Conservation (phyloP, 2,888 invertebrate genomes). For the Archaeoteleia sp. region DNA sequence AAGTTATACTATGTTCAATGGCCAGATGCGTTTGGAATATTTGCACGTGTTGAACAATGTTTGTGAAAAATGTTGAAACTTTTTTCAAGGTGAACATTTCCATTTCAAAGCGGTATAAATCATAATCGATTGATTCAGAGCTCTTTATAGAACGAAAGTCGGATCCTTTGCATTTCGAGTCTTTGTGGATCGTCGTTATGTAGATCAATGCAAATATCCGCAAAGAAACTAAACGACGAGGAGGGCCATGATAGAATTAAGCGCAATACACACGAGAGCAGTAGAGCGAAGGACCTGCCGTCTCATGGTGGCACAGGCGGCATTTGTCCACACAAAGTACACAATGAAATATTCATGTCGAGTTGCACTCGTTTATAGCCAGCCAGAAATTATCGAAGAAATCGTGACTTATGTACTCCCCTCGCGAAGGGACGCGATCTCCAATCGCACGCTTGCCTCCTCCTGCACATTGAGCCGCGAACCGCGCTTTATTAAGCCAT, state of each 20-base stretch:
- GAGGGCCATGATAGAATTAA: slow-evolving; percentile 40
- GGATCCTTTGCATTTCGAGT: slow-evolving; percentile 14
- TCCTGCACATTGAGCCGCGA: slow-evolving; percentile 38
- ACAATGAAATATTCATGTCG: slow-evolving; percentile 66
- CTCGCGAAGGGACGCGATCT: slow-evolving; percentile 43
- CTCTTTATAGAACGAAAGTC: slow-evolving; percentile 9
- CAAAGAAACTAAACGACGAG: slow-evolving; percentile 23
- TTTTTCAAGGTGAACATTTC: slow-evolving; percentile 4
- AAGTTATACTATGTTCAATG: too few species aligned
- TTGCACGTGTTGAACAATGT: too few species aligned
- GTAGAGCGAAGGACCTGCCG: slow-evolving; percentile 23
- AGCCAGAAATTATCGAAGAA: slow-evolving; percentile 57
- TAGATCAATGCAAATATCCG: slow-evolving; percentile 42
- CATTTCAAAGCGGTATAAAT: slow-evolving; percentile 3
- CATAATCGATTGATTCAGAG: slow-evolving; percentile 9
- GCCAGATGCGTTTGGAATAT: too few species aligned
- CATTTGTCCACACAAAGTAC: slow-evolving; percentile 58
- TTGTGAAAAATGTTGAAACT: background rate
- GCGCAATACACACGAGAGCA: slow-evolving; percentile 42
- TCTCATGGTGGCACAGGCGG: slow-evolving; percentile 37
- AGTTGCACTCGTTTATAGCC: slow-evolving; percentile 55
- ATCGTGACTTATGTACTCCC: slow-evolving; percentile 58
- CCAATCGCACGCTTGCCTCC: slow-evolving; percentile 35
- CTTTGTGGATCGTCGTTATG: slow-evolving; percentile 27
- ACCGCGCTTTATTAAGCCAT: slow-evolving; percentile 53